These are phyloP conservation scores for Drosophila bipectinata DNA, from an alignment of 1,140 invertebrate genomes.

Conservation along the genomic window DNA sequence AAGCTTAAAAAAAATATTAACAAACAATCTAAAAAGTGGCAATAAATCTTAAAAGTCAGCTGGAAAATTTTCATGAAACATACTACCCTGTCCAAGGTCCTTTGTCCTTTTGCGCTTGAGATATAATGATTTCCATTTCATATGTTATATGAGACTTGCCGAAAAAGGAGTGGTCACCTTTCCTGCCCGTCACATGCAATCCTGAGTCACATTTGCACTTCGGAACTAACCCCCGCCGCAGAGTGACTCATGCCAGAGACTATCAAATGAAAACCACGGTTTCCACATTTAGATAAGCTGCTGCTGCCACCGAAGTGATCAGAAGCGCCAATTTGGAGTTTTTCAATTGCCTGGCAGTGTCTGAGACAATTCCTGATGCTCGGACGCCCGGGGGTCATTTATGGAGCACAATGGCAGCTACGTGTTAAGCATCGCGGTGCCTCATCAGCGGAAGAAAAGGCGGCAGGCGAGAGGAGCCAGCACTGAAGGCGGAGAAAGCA, in stretches of 20 bases:
- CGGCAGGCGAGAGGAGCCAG: neutral
- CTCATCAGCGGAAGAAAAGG: slow-evolving; percentile 39
- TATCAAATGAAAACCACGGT: slow-evolving; percentile 2
- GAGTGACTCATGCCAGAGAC: slow-evolving; percentile 20
- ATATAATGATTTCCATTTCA: slow-evolving; percentile 1
- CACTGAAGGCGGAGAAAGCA: slow-evolving; percentile 11
- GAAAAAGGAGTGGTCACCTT: slow-evolving; percentile 23
- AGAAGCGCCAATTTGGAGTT: slow-evolving; percentile 40
- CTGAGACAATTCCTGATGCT: slow-evolving; percentile 40
- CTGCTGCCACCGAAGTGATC: slow-evolving; percentile 25
- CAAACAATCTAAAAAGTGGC: neutral
- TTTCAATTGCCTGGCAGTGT: slow-evolving; percentile 54
- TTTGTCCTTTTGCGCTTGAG: neutral
- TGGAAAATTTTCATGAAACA: neutral
- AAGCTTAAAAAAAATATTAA: neutral
- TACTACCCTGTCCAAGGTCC: slow-evolving; percentile 3
- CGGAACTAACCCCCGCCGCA: slow-evolving; percentile 28
- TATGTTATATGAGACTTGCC: slow-evolving; percentile 7
- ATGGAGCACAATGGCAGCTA: slow-evolving; percentile 74
- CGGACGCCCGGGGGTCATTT: slow-evolving; percentile 59
- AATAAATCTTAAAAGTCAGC: neutral
- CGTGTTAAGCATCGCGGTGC: slow-evolving; percentile 70
- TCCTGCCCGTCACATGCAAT: slow-evolving; percentile 25
- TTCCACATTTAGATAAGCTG: slow-evolving; percentile 32
- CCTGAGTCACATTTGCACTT: slow-evolving; percentile 37